Base-by-base conservation (phyloP, 2,113 vertebrate genomes). In the Leptodactylus fuscus region DNA sequence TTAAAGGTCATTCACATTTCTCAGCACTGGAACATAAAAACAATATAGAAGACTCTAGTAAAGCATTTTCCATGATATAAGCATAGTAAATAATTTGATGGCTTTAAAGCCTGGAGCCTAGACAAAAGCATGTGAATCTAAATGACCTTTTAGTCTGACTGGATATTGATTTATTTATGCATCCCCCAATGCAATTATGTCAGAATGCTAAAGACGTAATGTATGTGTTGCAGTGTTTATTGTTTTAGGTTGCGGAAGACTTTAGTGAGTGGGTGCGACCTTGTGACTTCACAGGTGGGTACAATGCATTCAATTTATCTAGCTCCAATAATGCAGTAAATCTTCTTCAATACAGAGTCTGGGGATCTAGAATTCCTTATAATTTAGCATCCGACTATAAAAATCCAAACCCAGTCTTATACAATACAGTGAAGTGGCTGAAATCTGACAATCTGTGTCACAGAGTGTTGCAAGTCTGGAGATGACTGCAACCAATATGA, bases 111-210 rank as follows among this genome's bases (percentile, higher is more conserved):
- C n/a, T 24, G 71, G 70, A 46, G 41, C 20, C 41, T 75, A 27
- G 71, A 75, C 46, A 32, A 51, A 10, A 76, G 5, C 46, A 51
- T 76, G 73, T 76, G 27, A 51, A 48, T 75, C n/a, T 49, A 75
- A 75, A 51, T 76, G 44, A 32, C 48, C 44, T 76, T 76, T 76
- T 51, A 51, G 44, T 76, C 44, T 76, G 73, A 29, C 73, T 32
- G 13, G 27, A 51, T 51, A 76, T 76, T 49, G 73, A 76, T 76
- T 76, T 49, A 75, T 75, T 75, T 75, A 75, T 75, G 44, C n/a
- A 75, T 46, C 71, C 71, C 22, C n/a, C 71, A 75, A 75, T 75
- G 71, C 71, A 48, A 75, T 75, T 46, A 75, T 75, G 41, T 75
- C 71, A 48, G 41, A 29, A 29, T 18, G 44, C 38, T 75, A 29